These are phyloP conservation scores for Perca schrenkii DNA, from an alignment of 2,113 vertebrate genomes.

Conservation along the genomic window DNA sequence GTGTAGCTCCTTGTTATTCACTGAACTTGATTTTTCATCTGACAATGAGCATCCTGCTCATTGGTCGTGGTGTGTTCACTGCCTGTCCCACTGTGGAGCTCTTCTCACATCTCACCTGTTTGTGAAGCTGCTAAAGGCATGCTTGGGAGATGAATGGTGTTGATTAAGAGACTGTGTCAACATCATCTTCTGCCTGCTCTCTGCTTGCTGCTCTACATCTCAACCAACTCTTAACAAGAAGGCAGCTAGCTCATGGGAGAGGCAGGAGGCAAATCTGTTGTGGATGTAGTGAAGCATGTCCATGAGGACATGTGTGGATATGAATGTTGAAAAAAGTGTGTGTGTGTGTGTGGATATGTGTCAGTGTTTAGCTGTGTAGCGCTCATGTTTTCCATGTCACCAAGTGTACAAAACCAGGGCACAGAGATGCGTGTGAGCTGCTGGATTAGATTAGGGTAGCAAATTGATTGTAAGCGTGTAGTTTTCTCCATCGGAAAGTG, in stretches of 20 bases:
- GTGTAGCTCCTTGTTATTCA: background rate
- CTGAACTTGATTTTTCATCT: background rate
- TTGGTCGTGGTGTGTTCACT: conserved; percentile 2
- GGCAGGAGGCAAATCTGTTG: conserved; percentile 39
- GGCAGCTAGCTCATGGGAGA: conserved; percentile 33
- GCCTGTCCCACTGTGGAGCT: conserved; percentile 12
- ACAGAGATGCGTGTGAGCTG: conserved; percentile 44
- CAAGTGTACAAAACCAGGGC: conserved; percentile 46
- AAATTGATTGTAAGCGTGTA: conserved; percentile 81
- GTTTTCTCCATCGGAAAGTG: conserved; percentile 73
- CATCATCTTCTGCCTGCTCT: conserved; percentile 30
- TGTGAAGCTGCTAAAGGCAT: conserved; percentile 49
- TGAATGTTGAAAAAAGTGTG: conserved; percentile 32
- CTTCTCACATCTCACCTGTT: conserved; percentile 37
- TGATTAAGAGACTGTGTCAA: conserved; percentile 65
- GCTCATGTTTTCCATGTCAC: conserved; percentile 66
- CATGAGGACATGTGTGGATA: conserved; percentile 31
- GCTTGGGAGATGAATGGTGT: conserved; percentile 53
- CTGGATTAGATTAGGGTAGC: conserved; percentile 71
- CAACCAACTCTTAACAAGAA: conserved; percentile 46
- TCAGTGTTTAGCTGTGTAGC: conserved; percentile 41
- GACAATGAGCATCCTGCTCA: background rate
- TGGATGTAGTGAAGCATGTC: conserved; percentile 48
- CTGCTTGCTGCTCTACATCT: conserved; percentile 30
- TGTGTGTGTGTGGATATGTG: conserved; percentile 5